Conservation (phyloP, 2,888 invertebrate genomes). For the Hirtodrosophila alboralis region DNA sequence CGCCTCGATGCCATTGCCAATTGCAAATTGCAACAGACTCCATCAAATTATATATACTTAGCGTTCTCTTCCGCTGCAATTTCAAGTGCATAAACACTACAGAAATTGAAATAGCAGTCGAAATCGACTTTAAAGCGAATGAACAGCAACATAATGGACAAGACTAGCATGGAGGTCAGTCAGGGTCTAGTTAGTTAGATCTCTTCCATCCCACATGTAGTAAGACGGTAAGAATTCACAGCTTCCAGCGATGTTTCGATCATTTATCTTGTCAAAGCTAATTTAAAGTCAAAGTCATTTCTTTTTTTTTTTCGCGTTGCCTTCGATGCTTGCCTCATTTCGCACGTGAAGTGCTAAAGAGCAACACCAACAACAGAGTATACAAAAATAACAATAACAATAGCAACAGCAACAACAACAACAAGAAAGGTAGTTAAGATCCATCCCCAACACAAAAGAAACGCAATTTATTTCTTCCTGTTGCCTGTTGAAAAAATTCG, state of each 20-base stretch:
- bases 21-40: conserved; percentile 59
- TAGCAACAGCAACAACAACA: too few species aligned
- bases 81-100: conserved; percentile 16
- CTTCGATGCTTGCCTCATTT: conserved; percentile 39
- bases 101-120: conserved; percentile 59
- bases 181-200: conserved; percentile 16
- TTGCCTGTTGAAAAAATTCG: conserved; percentile 38
- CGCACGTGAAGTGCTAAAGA: conserved; percentile 73
- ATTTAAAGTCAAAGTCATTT: conserved; percentile 43
- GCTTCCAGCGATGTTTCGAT: conserved; percentile 36
- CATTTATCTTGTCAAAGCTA: conserved; percentile 74
- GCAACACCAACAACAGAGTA: conserved; percentile 31
- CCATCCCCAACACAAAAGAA: conserved; percentile 29
- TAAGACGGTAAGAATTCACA: conserved; percentile 9
- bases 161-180: conserved; percentile 38
- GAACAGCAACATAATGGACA: conserved; percentile 59
- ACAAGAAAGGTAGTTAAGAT: conserved; percentile 3
- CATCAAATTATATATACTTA: conserved; percentile 70
- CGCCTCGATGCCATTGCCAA: conserved; percentile 77
- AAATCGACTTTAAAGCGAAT: conserved; percentile 48
- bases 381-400: conserved; percentile 7
- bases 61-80: conserved; percentile 30
- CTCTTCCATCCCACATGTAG: background rate
- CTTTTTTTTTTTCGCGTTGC: conserved; percentile 19
- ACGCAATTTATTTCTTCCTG: conserved; percentile 59